Conservation (phyloP, 2,888 invertebrate genomes). For the Luperina testacea region DNA sequence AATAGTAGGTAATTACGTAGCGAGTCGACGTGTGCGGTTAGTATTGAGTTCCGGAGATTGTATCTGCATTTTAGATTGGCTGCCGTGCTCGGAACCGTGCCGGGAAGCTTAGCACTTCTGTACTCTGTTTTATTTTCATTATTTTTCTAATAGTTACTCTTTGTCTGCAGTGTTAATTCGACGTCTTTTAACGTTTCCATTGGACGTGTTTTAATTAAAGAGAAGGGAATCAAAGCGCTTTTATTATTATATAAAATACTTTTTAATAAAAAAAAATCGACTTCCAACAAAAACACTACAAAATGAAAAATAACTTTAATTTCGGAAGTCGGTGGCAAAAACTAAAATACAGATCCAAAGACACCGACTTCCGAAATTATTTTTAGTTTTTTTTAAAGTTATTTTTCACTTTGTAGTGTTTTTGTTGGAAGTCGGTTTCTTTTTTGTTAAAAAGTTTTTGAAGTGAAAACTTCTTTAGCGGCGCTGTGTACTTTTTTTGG, state of each 20-base stretch:
- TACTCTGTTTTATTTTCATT: constrained; percentile 65
- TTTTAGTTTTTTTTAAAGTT: too few relatives aligned
- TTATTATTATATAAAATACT: neutral
- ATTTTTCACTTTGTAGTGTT: too few relatives aligned
- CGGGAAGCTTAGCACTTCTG: constrained; percentile 63
- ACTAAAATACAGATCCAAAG: too few relatives aligned
- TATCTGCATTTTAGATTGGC: constrained; percentile 75
- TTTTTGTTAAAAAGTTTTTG: too few relatives aligned
- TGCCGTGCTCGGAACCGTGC: constrained; percentile 62
- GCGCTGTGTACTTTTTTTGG: too few relatives aligned
- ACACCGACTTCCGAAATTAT: too few relatives aligned
- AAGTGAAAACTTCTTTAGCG: too few relatives aligned
- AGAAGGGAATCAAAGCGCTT: constrained; percentile 17
- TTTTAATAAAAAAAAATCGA: too few relatives aligned
- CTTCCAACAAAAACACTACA: too few relatives aligned
- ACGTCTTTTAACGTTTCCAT: constrained; percentile 36
- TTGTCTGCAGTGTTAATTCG: constrained; percentile 44
- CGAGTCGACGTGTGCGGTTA: constrained; percentile 49
- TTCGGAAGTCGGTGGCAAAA: too few relatives aligned
- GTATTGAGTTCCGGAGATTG: constrained; percentile 66
- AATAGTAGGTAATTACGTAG: constrained; percentile 56
- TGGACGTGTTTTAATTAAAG: constrained; percentile 44
- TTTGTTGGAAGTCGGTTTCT: too few relatives aligned
- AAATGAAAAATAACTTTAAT: too few relatives aligned
- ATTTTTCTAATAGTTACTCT: constrained; percentile 60